Conservation (phyloP, 1,140 invertebrate species). For the Theocolax elegans region DNA sequence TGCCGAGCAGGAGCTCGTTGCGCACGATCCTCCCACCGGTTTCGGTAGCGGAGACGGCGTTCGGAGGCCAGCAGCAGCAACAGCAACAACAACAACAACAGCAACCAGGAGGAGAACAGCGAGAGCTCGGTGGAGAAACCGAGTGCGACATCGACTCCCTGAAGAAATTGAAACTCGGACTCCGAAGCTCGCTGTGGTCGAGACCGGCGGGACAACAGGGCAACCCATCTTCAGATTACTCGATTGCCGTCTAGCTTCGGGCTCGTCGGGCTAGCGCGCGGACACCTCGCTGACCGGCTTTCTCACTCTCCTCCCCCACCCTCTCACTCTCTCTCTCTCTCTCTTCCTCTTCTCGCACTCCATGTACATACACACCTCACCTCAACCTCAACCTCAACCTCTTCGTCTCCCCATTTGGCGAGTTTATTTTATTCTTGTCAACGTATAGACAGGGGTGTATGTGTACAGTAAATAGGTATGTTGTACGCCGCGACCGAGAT, state of each 20-base stretch:
- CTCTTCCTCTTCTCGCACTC: background rate
- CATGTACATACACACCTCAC: too few species aligned
- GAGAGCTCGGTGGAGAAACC: conserved; percentile 73
- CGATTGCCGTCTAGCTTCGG: conserved; percentile 72
- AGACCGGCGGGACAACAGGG: conserved; percentile 69
- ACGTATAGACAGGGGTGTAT: too few species aligned
- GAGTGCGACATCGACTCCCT: conserved; percentile 82
- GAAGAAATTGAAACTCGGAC: conserved; percentile 78
- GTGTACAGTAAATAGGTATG: too few species aligned
- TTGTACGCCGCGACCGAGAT: too few species aligned
- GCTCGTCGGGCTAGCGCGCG: too few species aligned
- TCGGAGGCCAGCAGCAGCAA: conserved; percentile 63
- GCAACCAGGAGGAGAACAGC: conserved; percentile 61
- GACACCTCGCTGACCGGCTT: background rate
- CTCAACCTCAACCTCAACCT: too few species aligned
- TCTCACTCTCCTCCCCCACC: background rate
- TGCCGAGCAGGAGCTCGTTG: conserved; percentile 72
- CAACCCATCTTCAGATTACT: conserved; percentile 73
- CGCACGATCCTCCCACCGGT: conserved; percentile 72
- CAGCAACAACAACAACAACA: conserved; percentile 46
- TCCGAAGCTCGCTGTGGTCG: conserved; percentile 79
- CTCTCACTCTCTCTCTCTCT: background rate
- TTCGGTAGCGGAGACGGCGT: conserved; percentile 72
- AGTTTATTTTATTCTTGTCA: too few species aligned
- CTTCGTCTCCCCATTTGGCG: too few species aligned